Base-by-base conservation (phyloP, 1,140 invertebrate species). In the Calosoma granatense region DNA sequence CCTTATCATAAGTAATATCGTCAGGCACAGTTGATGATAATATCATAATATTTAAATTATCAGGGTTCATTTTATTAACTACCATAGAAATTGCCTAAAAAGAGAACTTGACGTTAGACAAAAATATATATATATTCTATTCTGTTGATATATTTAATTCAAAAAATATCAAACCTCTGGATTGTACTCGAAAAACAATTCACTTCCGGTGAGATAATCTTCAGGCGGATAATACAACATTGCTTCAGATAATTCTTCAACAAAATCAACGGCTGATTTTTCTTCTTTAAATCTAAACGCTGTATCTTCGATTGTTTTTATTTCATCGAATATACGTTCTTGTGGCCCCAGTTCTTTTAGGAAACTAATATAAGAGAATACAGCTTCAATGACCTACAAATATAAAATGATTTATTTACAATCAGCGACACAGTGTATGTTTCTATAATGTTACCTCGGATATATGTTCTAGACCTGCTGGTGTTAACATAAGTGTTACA, bases 141-240 rank as follows among this genome's bases (percentile, higher is more conserved):
- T 36, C n/a, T 36, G 30, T 36, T 36, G n/a, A 36, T 36, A 36
- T 9, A 36, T 36, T 36, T 9, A 9, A 36, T 36, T 36, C 6
- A 36, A 36, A 36, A 9, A 9, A 9, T 36, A 6, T 36, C 26
- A 58, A 60, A 83, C 75, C 59, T 87, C 79, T 3, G 89, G 84
- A 65, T 90, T 78, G 68, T 87, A 96, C 59, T 94, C 86, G 57
- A 84, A 87, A 68, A 84, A 85, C 0, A 94, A 69, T 55, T 84
- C 78, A 20, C 77, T 76, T 0, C 87, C 90, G 17, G 82, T 85
- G 20, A 97, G 77, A 63, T 90, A 90, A 68, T 94, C 83, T 65
- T 82, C 74, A 0, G 87, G 79, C 1, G 84, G 80, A 71, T 82
- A 94, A 62, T 82, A 79, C 51, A 92, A 89, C 85, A 92, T 91